Conservation (phyloP, 2,113 vertebrate genomes). For the Silurus asotus region DNA sequence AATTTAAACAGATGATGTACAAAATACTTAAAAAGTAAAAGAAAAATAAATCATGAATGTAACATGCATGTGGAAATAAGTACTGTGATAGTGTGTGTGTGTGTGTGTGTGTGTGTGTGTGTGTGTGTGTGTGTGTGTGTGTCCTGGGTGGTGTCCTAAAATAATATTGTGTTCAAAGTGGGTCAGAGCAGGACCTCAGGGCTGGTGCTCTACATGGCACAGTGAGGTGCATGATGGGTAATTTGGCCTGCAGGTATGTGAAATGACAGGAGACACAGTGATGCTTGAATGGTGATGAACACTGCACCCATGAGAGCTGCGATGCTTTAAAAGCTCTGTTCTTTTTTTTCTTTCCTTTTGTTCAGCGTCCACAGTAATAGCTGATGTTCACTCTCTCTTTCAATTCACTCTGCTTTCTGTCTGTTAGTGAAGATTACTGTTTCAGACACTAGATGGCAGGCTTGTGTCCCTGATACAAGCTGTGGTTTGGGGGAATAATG, state of each 20-base stretch:
- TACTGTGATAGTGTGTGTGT: no score
- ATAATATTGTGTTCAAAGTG: constrained; percentile 23
- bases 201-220: constrained; percentile 3
- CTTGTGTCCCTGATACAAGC: constrained; percentile 47
- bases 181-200: constrained; percentile 36
- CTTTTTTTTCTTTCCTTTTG: background rate
- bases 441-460: constrained; percentile 59
- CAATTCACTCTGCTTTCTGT: background rate
- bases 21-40: no score
- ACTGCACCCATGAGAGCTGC: background rate
- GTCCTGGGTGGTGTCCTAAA: background rate
- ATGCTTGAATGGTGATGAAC: background rate
- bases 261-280: background rate
- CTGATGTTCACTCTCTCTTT: background rate
- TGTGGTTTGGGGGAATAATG: background rate
- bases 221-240: constrained; percentile 33
- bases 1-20: no score
- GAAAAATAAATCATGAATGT: no score
- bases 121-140: constrained; percentile 27
- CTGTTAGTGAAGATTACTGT: background rate
- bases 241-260: constrained; percentile 18
- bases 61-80: no score
- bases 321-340: background rate
- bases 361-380: background rate
- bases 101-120: constrained; percentile 45